Base-by-base conservation (phyloP, 2,797 vertebrate species). In the Botia almorhae region DNA sequence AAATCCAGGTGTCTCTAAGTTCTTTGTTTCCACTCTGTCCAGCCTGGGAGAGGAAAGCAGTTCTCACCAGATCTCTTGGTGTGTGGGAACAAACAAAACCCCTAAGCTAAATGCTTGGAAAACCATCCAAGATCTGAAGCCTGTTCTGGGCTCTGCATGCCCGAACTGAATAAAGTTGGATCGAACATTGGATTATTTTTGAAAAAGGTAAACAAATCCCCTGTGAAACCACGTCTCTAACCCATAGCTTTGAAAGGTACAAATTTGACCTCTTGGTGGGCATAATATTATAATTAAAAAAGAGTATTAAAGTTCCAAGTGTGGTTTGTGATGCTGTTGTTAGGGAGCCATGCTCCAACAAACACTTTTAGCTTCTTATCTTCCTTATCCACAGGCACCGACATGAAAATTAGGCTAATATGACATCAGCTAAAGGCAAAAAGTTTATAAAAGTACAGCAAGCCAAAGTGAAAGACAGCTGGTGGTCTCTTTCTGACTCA, bases 41-140 rank as follows among this genome's bases (percentile, higher is more conserved):
- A 78, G 65, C 69, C 68, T 74, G 76, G 71, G 80, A 82, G 70
- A 75, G 84, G 11, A 75, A 75, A 81, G 67, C 80, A 82, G 85
- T 90, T 86, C 88, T 85, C 90, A 85, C 89, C 86, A 92, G 91
- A 92, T 93, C 92, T 91, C 90, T 89, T 92, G 90, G 87, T 90
- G 89, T 91, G 82, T 85, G 86, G 86, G 12, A 84, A 89, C 91
- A 85, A 19, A 85, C 63, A 80, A 69, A 70, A 75, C 60, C 83
- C 69, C 74, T 55, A 80, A 80, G 69, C 69, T 65, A 63, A 61
- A 74, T 74, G 53, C 26, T 51, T 23, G 46, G n/a, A 69, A 64
- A 51, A 70, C 65, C 53, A 68, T 48, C 39, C 50, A 46, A 73
- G 69, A 55, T 65, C 21, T 21, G 21, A 53, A 76, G 65, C 74